Base-by-base conservation (phyloP, 2,888 invertebrate genomes). In the Capitulum mitella region DNA sequence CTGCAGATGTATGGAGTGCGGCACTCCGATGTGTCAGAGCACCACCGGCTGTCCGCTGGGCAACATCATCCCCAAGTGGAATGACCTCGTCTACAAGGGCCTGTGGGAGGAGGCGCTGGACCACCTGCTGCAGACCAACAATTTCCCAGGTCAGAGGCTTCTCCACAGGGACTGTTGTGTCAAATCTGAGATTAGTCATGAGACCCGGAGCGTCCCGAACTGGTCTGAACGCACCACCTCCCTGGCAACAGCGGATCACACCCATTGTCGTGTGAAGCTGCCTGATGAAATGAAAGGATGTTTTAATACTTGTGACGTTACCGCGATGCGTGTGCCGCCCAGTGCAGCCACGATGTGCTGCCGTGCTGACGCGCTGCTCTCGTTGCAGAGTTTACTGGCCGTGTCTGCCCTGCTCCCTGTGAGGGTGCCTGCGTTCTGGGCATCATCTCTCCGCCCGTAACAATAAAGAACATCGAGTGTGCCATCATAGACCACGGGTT, bases 51-150 rank as follows among this genome's bases (percentile, higher is more conserved):
- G 98, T 85, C 98, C 98, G 0, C 89, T 99, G 61, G 98, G 98
- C 51, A 99, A 99, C 86, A 96, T 99, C 83, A 97, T 99, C 82
- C 99, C 99, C 78, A 97, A 97, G 87, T 99, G 98, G 97, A 99
- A 99, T 87, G 95, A 98, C 85, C 90, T 99, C 34, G 90, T 99
- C n/a, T 98, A 93, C 88, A 90, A 93, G 84, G 92, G 91, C 77
- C 93, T 97, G 84, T 99, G 98, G 98, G 90, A 91, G 82, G 95
- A 97, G 86, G 99, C 99, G 32, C 88, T 98, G 12, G 90, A 92
- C 80, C 97, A 97, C 83, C 89, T 99, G 79, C 86, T 97, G 83
- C 98, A 99, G 87, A 99, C 99, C 0, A 99, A 99, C 85, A 99
- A 99, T 86, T 99, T 99, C 88, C 98, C 99, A n/a, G 92, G 87